Conservation (phyloP, 2,888 invertebrate genomes). For the Meganola albula region DNA sequence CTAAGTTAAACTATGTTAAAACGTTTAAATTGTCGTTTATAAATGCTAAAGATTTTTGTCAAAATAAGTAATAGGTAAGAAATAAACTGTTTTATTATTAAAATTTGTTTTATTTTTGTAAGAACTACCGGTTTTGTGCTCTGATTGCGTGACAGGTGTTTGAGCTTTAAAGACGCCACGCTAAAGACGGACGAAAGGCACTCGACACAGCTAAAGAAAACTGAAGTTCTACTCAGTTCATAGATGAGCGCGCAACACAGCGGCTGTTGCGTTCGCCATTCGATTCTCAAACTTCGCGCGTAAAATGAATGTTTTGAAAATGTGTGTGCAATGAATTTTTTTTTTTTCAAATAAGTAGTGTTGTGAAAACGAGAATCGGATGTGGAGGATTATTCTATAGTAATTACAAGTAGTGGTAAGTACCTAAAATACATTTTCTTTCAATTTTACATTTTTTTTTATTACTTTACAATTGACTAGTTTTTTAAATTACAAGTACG, state of each 20-base stretch:
- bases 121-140: constrained; percentile 6
- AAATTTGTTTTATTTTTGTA: constrained; percentile 8
- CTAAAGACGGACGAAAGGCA: constrained; percentile 29
- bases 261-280: constrained; percentile 32
- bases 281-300: constrained; percentile 38
- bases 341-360: constrained; percentile 17
- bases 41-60: constrained; percentile 24
- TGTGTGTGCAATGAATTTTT: constrained; percentile 32
- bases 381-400: constrained; percentile 40
- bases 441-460: no score
- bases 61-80: constrained; percentile 22
- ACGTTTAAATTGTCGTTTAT: background rate
- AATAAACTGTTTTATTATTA: constrained; percentile 23
- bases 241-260: constrained; percentile 47
- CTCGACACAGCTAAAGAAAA: constrained; percentile 45
- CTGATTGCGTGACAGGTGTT: constrained; percentile 20
- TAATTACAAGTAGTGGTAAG: constrained; percentile 50
- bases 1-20: no score
- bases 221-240: constrained; percentile 61
- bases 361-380: constrained; percentile 31
- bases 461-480: no score
- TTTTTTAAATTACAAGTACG: no score
- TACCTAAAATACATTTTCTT: no score
- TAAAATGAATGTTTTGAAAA: constrained; percentile 38
- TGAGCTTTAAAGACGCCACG: constrained; percentile 19